Evolutionary conservation across 1,140 invertebrate genomes (phyloP).

Genomic region (Anastrepha obliqua): DNA sequence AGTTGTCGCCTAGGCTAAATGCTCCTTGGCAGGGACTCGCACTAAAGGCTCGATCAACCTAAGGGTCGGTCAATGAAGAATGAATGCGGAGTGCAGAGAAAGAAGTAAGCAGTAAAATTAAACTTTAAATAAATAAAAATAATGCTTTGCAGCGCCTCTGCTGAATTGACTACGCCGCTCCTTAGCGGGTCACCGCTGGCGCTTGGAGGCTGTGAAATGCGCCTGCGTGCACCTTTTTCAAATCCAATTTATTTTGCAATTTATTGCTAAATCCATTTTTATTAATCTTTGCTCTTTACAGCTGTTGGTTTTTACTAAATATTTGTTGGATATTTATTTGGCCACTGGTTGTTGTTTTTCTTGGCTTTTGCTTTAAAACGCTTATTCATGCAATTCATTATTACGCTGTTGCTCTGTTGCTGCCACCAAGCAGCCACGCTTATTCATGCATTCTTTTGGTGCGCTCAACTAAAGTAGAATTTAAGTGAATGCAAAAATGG

Average conservation of each 20-base stretch:
- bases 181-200: slow-evolving; percentile 22
- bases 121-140: slow-evolving; percentile 10
- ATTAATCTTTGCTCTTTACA: neutral
- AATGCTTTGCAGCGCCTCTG: neutral
- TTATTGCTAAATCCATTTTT: slow-evolving; percentile 19
- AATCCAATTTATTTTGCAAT: slow-evolving; percentile 49
- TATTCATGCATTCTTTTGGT: neutral
- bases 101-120: neutral
- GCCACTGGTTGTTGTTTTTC: neutral
- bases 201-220: slow-evolving; percentile 12
- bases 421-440: neutral
- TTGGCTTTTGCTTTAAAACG: neutral
- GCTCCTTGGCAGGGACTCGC: neutral
- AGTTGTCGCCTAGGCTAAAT: neutral
- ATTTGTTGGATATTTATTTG: neutral
- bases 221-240: slow-evolving; percentile 36
- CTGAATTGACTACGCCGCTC: neutral
- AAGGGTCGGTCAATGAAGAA: neutral
- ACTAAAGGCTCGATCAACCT: neutral
- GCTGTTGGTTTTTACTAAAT: neutral
- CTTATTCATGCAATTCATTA: too few relatives aligned
- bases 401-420: neutral
- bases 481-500: slow-evolving; percentile 30
- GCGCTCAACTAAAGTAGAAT: neutral
- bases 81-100: neutral